Base-by-base conservation (phyloP, 2,797 vertebrate species). In the Psittacula derbiana region DNA sequence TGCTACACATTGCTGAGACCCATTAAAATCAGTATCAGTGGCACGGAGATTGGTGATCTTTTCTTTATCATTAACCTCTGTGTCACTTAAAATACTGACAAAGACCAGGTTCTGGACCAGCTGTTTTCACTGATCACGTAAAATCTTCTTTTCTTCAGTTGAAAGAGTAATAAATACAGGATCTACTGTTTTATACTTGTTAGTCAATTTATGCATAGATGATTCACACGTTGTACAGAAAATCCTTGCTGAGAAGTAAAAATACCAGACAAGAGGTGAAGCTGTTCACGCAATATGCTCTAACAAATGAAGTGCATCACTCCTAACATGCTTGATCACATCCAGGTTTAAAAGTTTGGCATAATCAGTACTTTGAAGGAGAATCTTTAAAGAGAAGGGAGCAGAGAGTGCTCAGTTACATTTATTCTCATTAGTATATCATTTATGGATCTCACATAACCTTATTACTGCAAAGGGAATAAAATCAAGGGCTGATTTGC, bases 401-500 rank as follows among this genome's bases (percentile, higher is more conserved):
- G 18, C 52, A 64, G 5, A 66, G 15, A 91, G 24, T 50, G 74
- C 23, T 75, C 58, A 30, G 58, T 47, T 79, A 66, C 17, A 85
- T 69, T 91, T 79, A 72, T 69, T 79, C 58, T 72, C 28, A 79
- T 86, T 79, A 81, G 47, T 86, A 50, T 84, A 65, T 75, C 79
- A 80, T 81, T 90, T 91, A 81, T 52, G 62, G 31, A 52, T 75
- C 47, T 94, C 92, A 88, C 55, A 91, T 79, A 88, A 60, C 12
- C 40, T 58, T 89, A 74, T 73, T 90, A 94, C 50, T 91, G 14
- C 49, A 81, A 90, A 94, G 16, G 40, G 31, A 95, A 88, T 52
- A 92, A 95, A 91, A 81, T 72, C 70, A 91, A 73, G 41, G 8
- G 24, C 38, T 86, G 91, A 83, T 88, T 79, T 96, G 88, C 67